Evolutionary conservation across 2,113 vertebrate species (phyloP), one percentile per base, ranked within the genome.

Genomic region (Garra rufa): DNA sequence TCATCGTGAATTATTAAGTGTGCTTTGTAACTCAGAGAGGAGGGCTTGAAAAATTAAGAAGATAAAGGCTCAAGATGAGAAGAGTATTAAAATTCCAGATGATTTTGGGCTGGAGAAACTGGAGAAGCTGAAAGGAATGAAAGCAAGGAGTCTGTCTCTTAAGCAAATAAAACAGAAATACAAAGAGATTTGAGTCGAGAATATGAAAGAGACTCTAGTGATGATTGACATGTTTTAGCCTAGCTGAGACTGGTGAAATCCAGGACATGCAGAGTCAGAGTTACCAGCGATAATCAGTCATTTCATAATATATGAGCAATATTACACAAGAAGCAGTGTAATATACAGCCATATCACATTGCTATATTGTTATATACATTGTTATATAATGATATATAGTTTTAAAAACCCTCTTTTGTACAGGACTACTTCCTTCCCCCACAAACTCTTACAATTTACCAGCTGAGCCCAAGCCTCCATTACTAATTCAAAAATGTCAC

Each of bases 91-190:
- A 71, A 67, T 70, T 43, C 38, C 17, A 24, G 46, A 81, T n/a
- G 78, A 34, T 48, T 80, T 48, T 70, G 59, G n/a, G 65, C 41
- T 83, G 85, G 80, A 83, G 86, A 90, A 87, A 89, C 86, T 70
- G 15, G 84, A 86, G 76, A 87, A 90, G 89, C 84, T 83, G 76
- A 85, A 90, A 88, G 85, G 88, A 90, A 91, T 92, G 89, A 90
- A 91, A 92, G 86, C 80, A 69, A 76, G 28, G 86, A 84, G 79
- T 87, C 87, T 87, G 87, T 89, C 86, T 89, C 38, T 30, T 57
- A 69, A 75, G 4, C 84, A 83, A 84, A 87, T 87, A 81, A 81
- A 90, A 90, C 65, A 21, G 82, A 83, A 19, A 38, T 87, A 76
- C 65, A 81, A 26, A 44, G 28, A 81, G 70, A 78, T 13, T 9